phyloP scores from a whole-genome alignment of 2,888 invertebrate genomes.

The Cantharis lateralis region DNA sequence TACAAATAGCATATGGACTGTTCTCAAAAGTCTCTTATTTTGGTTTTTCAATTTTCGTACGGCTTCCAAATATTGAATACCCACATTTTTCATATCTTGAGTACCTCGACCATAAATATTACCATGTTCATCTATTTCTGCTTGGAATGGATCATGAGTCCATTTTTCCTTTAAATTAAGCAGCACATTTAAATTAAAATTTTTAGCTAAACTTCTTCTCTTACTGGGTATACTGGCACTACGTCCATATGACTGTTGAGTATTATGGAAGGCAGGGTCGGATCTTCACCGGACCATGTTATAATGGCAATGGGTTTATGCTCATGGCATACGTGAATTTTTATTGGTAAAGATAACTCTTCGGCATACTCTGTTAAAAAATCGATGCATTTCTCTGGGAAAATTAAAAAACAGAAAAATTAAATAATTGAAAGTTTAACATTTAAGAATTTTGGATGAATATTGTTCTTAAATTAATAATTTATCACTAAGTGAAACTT shows the following conservation, averaged over 20 bases:
- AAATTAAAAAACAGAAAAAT: background rate
- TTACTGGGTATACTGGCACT: conserved; percentile 79
- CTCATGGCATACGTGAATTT: conserved; percentile 59
- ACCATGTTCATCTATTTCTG: conserved; percentile 80
- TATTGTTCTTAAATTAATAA: too few relatives aligned
- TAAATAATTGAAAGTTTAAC: too few relatives aligned
- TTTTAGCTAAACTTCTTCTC: background rate
- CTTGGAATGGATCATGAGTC: conserved; percentile 88
- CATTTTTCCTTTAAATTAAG: conserved; percentile 74
- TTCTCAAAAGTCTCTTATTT: conserved; percentile 64
- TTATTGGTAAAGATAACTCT: conserved; percentile 66
- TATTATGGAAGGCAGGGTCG: conserved; percentile 69
- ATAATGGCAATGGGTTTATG: conserved; percentile 73
- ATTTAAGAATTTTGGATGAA: too few relatives aligned
- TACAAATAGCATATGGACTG: conserved; percentile 73
- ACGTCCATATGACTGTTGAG: conserved; percentile 95
- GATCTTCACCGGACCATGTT: conserved; percentile 76
- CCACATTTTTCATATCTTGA: conserved; percentile 85
- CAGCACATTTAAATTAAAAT: too few relatives aligned
- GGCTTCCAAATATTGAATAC: conserved; percentile 78
- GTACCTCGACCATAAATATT: conserved; percentile 82
- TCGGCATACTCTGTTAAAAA: conserved; percentile 73
- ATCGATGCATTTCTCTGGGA: conserved; percentile 49
- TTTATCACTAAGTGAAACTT: too few relatives aligned
- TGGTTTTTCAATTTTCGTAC: conserved; percentile 66